A percentile compares a stretch with the other conserved stretches of the same genome.
Conservation (phyloP, 1,140 invertebrate genomes). For the Drosophila asahinai region DNA sequence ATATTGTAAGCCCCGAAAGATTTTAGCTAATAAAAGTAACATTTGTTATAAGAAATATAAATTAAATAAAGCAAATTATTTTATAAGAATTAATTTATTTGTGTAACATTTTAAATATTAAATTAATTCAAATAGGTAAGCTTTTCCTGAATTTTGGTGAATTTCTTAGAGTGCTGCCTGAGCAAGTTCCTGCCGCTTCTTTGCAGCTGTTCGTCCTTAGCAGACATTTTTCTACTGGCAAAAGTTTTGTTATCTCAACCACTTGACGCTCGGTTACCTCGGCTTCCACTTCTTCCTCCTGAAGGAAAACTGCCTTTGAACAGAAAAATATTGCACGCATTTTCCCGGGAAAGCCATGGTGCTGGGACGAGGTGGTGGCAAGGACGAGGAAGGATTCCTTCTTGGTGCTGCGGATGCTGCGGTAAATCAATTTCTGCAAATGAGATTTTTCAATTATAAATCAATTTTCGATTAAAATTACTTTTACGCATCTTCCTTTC, state of each 20-base stretch:
- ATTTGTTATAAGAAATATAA: too few relatives aligned
- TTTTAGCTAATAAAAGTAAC: too few relatives aligned
- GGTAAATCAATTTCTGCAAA: constrained; percentile 85
- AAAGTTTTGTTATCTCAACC: constrained; percentile 77
- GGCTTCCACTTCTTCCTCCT: constrained; percentile 22
- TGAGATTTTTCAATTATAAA: constrained; percentile 85
- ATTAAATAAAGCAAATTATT: too few relatives aligned
- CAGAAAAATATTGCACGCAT: constrained; percentile 77
- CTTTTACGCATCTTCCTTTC: constrained; percentile 79
- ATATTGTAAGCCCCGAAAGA: background rate
- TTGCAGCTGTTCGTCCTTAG: constrained; percentile 63
- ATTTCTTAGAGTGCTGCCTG: constrained; percentile 6
- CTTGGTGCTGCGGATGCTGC: constrained; percentile 69
- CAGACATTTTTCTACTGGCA: constrained; percentile 74
- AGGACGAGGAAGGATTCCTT: constrained; percentile 21
- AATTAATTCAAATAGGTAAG: too few relatives aligned
- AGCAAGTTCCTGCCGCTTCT: constrained; percentile 48
- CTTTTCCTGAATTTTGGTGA: background rate
- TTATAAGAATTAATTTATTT: too few relatives aligned
- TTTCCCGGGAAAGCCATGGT: constrained; percentile 39
- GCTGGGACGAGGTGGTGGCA: constrained; percentile 1
- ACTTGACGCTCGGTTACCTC: constrained; percentile 77
- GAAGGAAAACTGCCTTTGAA: constrained; percentile 36
- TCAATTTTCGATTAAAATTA: constrained; percentile 85
- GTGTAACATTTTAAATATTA: too few relatives aligned